Evolutionary conservation across 2,113 vertebrate genomes (phyloP), one percentile per base, ranked within the genome.

Genomic region (Willisornis vidua): DNA sequence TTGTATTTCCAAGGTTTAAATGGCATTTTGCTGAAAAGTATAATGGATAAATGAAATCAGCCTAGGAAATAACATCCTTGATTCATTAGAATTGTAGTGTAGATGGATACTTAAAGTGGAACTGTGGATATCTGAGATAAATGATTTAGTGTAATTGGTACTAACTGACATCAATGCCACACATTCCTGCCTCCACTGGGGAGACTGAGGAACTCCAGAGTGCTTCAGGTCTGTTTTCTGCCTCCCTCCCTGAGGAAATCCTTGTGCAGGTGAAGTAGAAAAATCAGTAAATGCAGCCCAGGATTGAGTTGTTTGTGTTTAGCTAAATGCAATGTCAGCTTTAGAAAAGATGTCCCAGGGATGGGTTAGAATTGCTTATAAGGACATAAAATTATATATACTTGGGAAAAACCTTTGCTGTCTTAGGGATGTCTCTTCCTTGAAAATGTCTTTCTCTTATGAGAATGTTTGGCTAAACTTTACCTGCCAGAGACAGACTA

Each of bases 21-120:
- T 78, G 68, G 76, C 85, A 46, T 87, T 94, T 92, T 81, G 31
- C 74, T 87, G 91, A 68, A 49, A 91, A 89, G 45, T 37, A 4
- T 76, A 87, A 85, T 79, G 87, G 83, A 48, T 79, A 68, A 89
- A 65, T 89, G 77, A 79, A 75, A 67, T 76, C 85, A 95, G 91
- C 61, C 23, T 86, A 75, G 76, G 86, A 81, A 92, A 85, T 84
- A 45, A 29, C n/a, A 14, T 91, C 45, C 35, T 78, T 61, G 66
- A 45, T 79, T 75, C 24, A 67, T 75, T 87, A 65, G 43, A 70
- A 41, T 41, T 45, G 49, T 90, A 73, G 22, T 18, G n/a, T 61
- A 26, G 94, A 48, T 77, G 68, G 19, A 29, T 72, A 48, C 67
- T 68, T 90, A 20, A 70, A 87, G 52, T 65, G 80, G 23, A 94